A percentile compares a stretch with the other conserved stretches of the same genome.
phyloP scores from a whole-genome alignment of 1,140 invertebrate genomes.

The Drosophila paulistorum region DNA sequence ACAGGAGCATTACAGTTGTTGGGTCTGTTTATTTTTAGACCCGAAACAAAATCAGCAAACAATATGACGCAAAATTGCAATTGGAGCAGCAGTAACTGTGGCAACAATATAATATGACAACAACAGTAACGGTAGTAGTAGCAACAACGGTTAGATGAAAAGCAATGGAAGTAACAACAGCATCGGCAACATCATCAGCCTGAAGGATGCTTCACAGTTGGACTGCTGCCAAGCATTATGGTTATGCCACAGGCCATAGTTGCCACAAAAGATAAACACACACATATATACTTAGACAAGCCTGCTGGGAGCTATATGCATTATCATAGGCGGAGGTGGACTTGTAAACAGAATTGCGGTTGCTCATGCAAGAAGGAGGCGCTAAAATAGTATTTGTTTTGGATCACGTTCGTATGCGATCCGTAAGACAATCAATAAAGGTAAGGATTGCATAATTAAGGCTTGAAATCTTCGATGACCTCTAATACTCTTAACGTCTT shows the following conservation, averaged over 20 bases:
- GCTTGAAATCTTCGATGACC: no score
- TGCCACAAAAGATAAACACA: slow-evolving; percentile 19
- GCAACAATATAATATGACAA: slow-evolving; percentile 32
- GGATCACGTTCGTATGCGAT: no score
- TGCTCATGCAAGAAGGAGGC: no score
- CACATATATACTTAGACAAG: slow-evolving; percentile 11
- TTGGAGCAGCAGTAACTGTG: slow-evolving; percentile 53
- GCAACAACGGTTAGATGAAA: background rate
- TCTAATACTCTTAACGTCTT: no score
- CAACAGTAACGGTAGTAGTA: slow-evolving; percentile 27
- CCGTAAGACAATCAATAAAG: no score
- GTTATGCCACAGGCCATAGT: slow-evolving; percentile 21
- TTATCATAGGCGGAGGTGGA: slow-evolving; percentile 15
- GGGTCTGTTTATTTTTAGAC: slow-evolving; percentile 64
- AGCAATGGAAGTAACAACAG: slow-evolving; percentile 25
- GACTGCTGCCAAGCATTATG: slow-evolving; percentile 61
- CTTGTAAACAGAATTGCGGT: no score
- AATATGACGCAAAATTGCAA: slow-evolving; percentile 77
- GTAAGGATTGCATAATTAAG: no score
- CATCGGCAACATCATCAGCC: slow-evolving; percentile 43
- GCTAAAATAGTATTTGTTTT: no score
- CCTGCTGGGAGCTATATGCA: slow-evolving; percentile 21
- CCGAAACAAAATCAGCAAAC: slow-evolving; percentile 72
- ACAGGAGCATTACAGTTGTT: slow-evolving; percentile 7
- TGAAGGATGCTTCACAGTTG: slow-evolving; percentile 55